Evolutionary conservation across 2,888 invertebrate species (phyloP).

Genomic region (Morinoia aosen): DNA sequence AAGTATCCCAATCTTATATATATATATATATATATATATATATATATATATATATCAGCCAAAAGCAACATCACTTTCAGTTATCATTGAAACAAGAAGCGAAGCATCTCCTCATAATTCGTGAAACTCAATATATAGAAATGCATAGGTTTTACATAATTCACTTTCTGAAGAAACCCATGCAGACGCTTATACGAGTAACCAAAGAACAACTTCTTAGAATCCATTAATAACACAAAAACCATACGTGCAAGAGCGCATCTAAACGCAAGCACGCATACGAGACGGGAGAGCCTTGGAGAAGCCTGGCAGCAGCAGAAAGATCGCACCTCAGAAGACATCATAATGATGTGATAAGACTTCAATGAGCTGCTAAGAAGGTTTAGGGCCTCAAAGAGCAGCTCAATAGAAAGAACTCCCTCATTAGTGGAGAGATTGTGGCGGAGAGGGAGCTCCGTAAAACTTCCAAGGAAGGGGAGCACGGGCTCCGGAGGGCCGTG

Average conservation of each 20-base stretch:
- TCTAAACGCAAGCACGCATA: background rate
- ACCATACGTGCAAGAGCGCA: background rate
- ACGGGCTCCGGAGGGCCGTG: background rate
- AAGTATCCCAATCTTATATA: too few relatives aligned
- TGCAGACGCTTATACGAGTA: background rate
- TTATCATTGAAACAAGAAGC: background rate
- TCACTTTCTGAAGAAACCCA: background rate
- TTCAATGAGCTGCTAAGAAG: conserved; percentile 3
- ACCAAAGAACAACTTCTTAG: background rate
- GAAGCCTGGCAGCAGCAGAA: background rate
- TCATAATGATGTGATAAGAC: background rate
- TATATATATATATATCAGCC: background rate
- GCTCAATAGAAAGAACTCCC: conserved; percentile 17
- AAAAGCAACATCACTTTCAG: background rate
- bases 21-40: background rate
- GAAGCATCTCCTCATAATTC: background rate
- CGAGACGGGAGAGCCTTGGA: background rate
- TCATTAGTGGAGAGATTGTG: conserved; percentile 17
- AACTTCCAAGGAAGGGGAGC: conserved; percentile 5
- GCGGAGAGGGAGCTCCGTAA: background rate
- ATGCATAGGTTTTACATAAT: background rate
- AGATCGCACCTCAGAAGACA: background rate
- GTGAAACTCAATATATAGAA: background rate
- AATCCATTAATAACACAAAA: background rate
- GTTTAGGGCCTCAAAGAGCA: background rate